Base-by-base conservation (phyloP, 2,888 invertebrate species). In the Drosophila mimetica region DNA sequence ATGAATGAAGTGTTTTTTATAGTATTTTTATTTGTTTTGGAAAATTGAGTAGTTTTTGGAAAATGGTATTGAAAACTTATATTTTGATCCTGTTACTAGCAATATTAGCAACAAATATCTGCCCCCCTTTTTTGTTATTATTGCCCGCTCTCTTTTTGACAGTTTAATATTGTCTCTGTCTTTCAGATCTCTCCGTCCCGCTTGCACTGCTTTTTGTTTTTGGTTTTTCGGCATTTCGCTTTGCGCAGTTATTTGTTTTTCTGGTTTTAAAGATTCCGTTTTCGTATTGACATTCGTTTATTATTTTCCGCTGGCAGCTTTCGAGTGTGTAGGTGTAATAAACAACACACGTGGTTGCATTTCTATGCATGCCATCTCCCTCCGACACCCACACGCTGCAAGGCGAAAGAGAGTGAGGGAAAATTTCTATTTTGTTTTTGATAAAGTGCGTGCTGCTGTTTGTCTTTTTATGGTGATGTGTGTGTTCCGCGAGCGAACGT, bases 331-430 rank as follows among this genome's bases (percentile, higher is more conserved):
- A 51, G 55, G 55, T 64, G 65, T 75, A 50, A 63, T 82, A 85
- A 80, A 79, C 76, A 86, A 77, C 75, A 88, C 84, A 84, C 84
- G 84, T 84, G 88, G 88, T 88, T 84, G 88, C 84, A 84, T 60
- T 79, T 77, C 67, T 83, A 41, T 36, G 18, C 50, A 52, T 46
- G 37, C 51, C 30, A 53, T 69, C 60, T 32, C 48, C 25, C 44
- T 58, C 46, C 48, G 30, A 14, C 65, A 18, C 44, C 36, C 42
- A 42, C 69, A 16, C 66, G 13, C 30, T 44, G 20, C 63, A 25
- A 4, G 9, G 34, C 7, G 11, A 11, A n/a, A 28, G 13, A 36
- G 41, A 36, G 22, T 16, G 22, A n/a, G 16, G 36, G 59, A 36
- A 32, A 37, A 39, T 46, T 51, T 54, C 61, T 69, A 54, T 61